Percentiles rank a stretch among this genome's conserved stretches.
phyloP scores from a whole-genome alignment of 2,888 invertebrate species.

The Cotesia congregata region DNA sequence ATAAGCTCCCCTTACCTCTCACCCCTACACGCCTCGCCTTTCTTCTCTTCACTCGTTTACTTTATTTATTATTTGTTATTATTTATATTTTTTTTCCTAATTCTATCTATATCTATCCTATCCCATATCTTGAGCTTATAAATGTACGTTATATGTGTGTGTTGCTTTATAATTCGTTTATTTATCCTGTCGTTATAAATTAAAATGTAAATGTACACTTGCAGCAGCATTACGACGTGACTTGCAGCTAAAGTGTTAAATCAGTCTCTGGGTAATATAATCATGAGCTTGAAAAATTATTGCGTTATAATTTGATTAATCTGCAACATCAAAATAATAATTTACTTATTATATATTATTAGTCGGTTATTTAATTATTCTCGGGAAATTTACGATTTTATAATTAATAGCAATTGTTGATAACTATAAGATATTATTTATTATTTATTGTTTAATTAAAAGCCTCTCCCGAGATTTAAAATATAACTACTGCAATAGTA shows the following conservation, averaged over 20 bases:
- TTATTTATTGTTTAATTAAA: slow-evolving; percentile 8
- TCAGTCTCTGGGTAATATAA: slow-evolving; percentile 8
- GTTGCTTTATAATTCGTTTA: neutral
- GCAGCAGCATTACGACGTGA: slow-evolving; percentile 8
- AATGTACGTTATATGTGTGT: neutral
- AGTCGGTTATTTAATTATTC: neutral
- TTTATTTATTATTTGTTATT: neutral
- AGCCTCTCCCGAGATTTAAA: neutral
- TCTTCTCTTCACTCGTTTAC: neutral
- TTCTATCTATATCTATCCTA: neutral
- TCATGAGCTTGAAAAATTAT: slow-evolving; percentile 1
- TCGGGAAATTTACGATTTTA: neutral
- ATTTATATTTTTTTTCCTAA: neutral
- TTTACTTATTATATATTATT: neutral
- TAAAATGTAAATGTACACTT: slow-evolving; percentile 16
- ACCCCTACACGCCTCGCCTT: neutral
- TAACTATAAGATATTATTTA: neutral
- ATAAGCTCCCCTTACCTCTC: neutral
- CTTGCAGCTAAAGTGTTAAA: slow-evolving; percentile 12
- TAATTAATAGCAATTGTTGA: neutral
- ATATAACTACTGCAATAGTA: slow-evolving; percentile 42
- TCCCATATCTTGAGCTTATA: neutral
- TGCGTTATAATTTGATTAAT: slow-evolving; percentile 14
- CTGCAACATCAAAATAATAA: neutral
- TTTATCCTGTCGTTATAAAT: slow-evolving; percentile 1